These are phyloP conservation scores for Iguana delicatissima DNA, from an alignment of 2,797 vertebrate genomes.

Conservation along the genomic window DNA sequence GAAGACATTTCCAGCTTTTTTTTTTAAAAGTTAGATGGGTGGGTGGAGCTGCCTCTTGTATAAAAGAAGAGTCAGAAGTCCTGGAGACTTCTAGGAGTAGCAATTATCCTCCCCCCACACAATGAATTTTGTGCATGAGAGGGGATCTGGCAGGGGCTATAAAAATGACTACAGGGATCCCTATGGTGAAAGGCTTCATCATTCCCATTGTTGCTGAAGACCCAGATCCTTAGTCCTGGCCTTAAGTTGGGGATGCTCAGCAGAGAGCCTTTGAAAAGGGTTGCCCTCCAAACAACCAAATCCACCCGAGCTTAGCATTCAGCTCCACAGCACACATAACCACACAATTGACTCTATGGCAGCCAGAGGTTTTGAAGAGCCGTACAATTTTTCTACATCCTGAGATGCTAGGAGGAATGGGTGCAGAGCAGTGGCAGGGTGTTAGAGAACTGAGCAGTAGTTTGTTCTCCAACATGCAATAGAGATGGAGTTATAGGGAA, in stretches of 20 bases:
- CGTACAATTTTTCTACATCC: background rate
- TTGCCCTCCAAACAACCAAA: background rate
- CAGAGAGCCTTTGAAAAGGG: background rate
- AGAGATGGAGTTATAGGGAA: background rate
- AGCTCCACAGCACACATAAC: background rate
- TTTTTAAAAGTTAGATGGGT: too few relatives aligned
- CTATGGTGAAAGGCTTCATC: too few relatives aligned
- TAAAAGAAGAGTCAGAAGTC: too few relatives aligned
- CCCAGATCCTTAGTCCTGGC: too few relatives aligned
- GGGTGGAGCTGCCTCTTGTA: too few relatives aligned
- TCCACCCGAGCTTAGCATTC: too few relatives aligned
- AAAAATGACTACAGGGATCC: too few relatives aligned
- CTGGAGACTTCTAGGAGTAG: too few relatives aligned
- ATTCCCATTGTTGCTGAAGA: background rate
- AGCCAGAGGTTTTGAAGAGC: background rate
- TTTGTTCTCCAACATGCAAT: background rate
- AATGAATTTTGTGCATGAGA: too few relatives aligned
- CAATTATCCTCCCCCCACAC: too few relatives aligned
- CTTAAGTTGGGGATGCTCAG: background rate
- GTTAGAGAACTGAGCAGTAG: background rate
- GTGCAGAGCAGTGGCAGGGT: background rate
- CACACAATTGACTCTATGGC: background rate
- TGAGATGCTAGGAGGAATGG: background rate
- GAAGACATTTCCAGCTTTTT: too few relatives aligned
- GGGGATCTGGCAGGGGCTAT: too few relatives aligned